A percentile compares a stretch with the other conserved stretches of the same genome.
These are phyloP conservation scores for Montipora cactus DNA, from an alignment of 64 coral and sea anemone species.

Conservation along the genomic window DNA sequence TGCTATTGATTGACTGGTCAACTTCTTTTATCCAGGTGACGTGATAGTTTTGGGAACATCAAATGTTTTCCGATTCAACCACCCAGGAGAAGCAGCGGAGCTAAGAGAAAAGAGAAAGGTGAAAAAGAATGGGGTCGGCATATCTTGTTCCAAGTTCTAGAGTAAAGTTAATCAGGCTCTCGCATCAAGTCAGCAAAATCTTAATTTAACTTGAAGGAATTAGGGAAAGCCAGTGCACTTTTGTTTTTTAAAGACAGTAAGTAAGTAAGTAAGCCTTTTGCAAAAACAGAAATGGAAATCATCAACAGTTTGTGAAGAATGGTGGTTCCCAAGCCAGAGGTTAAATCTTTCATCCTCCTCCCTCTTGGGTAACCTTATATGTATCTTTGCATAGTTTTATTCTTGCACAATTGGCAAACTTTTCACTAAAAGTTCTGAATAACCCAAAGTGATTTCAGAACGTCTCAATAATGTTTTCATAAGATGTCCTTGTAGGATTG, in stretches of 20 bases:
- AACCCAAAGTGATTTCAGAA: too few relatives aligned
- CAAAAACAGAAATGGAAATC: too few relatives aligned
- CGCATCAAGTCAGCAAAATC: neutral
- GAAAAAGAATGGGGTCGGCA: neutral
- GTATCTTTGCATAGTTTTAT: too few relatives aligned
- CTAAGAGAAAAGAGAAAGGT: slow-evolving; percentile 98
- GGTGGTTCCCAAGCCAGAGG: too few relatives aligned
- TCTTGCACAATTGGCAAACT: too few relatives aligned
- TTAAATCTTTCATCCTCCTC: too few relatives aligned
- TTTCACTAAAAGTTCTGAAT: too few relatives aligned
- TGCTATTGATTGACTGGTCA: neutral
- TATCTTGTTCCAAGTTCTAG: neutral
- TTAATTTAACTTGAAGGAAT: neutral
- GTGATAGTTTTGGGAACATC: slow-evolving; percentile 90
- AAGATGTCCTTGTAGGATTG: too few relatives aligned
- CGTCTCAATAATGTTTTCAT: too few relatives aligned
- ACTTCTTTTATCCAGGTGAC: slow-evolving; percentile 69
- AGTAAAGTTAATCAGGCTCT: neutral
- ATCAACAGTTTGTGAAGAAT: too few relatives aligned
- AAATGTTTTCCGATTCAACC: slow-evolving; percentile 96
- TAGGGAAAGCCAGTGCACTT: neutral
- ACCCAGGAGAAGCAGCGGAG: slow-evolving; percentile 93
- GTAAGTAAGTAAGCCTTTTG: too few relatives aligned
- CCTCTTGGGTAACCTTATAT: too few relatives aligned
- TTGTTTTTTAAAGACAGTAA: neutral